Evolutionary conservation across 1,140 invertebrate species (phyloP).

Genomic region (Caenorhabditis brenneri): DNA sequence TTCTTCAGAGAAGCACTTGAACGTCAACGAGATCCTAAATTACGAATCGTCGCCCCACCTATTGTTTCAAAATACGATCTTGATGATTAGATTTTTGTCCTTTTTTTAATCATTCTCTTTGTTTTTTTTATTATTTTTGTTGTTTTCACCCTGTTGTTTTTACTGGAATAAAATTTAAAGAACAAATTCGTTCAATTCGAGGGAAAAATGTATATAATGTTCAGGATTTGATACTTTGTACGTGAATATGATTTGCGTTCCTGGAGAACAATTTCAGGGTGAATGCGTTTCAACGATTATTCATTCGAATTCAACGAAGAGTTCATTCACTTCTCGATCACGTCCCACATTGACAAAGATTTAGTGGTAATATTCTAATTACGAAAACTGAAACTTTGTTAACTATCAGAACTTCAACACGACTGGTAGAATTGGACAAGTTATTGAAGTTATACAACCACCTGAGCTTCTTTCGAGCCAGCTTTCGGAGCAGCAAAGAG

Average conservation of each 20-base stretch:
- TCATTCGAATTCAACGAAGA: constrained; percentile 49
- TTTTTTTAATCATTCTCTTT: neutral
- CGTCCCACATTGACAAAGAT: constrained; percentile 31
- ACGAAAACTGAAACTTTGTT: neutral
- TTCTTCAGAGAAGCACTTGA: constrained; percentile 31
- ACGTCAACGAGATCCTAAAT: constrained; percentile 15
- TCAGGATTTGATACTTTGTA: no score
- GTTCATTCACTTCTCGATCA: constrained; percentile 45
- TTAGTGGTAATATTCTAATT: constrained; percentile 21
- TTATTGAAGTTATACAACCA: constrained; percentile 54
- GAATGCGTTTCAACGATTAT: constrained; percentile 36
- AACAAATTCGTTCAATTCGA: neutral
- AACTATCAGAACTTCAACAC: constrained; percentile 48
- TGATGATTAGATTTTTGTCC: constrained; percentile 44
- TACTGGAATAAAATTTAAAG: neutral
- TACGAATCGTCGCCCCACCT: neutral
- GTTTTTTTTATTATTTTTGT: neutral
- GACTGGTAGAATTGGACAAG: constrained; percentile 50
- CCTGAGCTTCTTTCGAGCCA: neutral
- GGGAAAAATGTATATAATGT: neutral
- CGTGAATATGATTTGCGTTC: no score
- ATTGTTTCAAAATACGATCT: constrained; percentile 42
- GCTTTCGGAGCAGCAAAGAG: constrained; percentile 9
- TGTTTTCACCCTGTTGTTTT: neutral
- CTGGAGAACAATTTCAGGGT: neutral